Conservation (phyloP, 2,113 vertebrate species). For the Zosterops lateralis region DNA sequence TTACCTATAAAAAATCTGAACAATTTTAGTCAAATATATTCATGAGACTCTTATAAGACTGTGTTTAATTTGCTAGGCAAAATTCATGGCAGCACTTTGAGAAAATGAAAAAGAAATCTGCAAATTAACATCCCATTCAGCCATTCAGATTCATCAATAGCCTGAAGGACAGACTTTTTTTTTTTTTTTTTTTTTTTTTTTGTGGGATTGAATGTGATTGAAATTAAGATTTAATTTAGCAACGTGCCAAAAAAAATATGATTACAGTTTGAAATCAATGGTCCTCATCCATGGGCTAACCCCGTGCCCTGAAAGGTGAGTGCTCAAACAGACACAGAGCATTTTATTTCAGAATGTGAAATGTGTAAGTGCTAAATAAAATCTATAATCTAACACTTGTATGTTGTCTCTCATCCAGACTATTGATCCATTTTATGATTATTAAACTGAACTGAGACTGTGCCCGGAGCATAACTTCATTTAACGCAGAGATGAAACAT, state of each 20-base stretch:
- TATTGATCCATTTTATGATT: background rate
- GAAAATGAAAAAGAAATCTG: background rate
- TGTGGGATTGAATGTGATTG: background rate
- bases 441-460: background rate
- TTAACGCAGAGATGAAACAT: background rate
- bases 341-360: background rate
- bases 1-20: background rate
- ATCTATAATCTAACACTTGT: background rate
- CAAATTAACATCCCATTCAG: background rate
- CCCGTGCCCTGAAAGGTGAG: background rate
- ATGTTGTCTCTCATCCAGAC: background rate
- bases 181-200: background rate
- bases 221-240: conserved; percentile 1
- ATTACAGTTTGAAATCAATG: background rate
- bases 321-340: background rate
- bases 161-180: background rate
- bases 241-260: background rate
- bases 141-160: background rate
- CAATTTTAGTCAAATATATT: background rate
- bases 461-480: background rate
- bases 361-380: background rate
- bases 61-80: background rate
- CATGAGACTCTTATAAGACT: background rate
- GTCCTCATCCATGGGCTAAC: rapidly evolving
- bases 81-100: background rate